Evolutionary conservation across 2,888 invertebrate genomes (phyloP).

Genomic region (Amphipoea oculea): DNA sequence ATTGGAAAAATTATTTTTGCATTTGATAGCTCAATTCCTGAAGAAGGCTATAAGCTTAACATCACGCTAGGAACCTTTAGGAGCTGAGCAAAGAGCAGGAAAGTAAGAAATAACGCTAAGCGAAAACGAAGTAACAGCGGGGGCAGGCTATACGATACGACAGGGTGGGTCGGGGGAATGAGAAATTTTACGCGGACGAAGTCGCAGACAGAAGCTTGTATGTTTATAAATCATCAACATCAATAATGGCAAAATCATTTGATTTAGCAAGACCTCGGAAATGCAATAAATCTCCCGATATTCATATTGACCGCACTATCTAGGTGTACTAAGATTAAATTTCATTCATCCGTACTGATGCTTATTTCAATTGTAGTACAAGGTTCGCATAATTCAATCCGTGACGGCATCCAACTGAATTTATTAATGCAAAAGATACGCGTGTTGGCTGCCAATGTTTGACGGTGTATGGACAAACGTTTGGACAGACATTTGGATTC

Average conservation of each 20-base stretch:
- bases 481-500: slow-evolving; percentile 23
- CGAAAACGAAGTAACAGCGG: not conserved
- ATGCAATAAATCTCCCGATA: slow-evolving; percentile 47
- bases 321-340: slow-evolving; percentile 71
- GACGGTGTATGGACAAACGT: slow-evolving; percentile 39
- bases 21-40: too few relatives aligned
- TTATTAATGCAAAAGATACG: slow-evolving; percentile 67
- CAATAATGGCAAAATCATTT: slow-evolving; percentile 24
- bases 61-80: too few relatives aligned
- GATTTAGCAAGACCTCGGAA: slow-evolving; percentile 28
- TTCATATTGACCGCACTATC: slow-evolving; percentile 40
- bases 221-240: slow-evolving; percentile 6
- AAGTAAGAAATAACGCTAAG: not conserved
- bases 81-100: too few relatives aligned
- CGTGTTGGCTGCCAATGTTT: slow-evolving; percentile 58
- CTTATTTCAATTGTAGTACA: slow-evolving; percentile 77
- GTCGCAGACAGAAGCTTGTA: not conserved
- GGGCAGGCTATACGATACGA: too few relatives aligned
- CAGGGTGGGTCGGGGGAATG: too few relatives aligned
- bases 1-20: too few relatives aligned
- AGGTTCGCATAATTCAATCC: slow-evolving; percentile 75
- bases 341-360: slow-evolving; percentile 72
- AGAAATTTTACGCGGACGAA: not conserved
- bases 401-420: slow-evolving; percentile 74
- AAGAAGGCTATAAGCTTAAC: too few relatives aligned